Evolutionary conservation across 2,888 invertebrate genomes (phyloP), one percentile per base, ranked within the genome.

Genomic region (Dryomyza anilis): DNA sequence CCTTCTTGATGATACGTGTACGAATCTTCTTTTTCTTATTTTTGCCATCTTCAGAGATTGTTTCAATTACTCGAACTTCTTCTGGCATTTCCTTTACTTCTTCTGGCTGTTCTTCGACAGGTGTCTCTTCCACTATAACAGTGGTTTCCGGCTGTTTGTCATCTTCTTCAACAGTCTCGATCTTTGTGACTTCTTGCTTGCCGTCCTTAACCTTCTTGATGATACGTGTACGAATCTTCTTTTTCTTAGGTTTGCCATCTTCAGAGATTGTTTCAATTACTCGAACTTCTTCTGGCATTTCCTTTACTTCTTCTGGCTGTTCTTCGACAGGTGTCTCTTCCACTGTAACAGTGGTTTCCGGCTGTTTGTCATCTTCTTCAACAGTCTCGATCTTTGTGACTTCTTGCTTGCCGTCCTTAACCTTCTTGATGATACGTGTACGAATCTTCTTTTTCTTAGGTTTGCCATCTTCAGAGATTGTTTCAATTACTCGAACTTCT

Each of bases 1-100:
- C 74, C 67, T 80, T 82, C 66, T 76, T 79, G 48, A 79, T 79
- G 0, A 77, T 71, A 3, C 76, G 79, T 64, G 78, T 83, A 53
- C 78, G 64, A 23, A 71, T 73, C 70, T 72, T 75, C 36, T 78
- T 78, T 67, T 79, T 83, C 52, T 73, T 75, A 3, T 65, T 66
- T 61, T 69, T 70, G 64, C 72, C 73, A 23, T 71, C 59, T 66
- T 69, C 75, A 10, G 66, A 52, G 7, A 80, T 69, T 0, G 82
- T 82, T 55, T 77, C 77, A 64, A 84, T 79, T 68, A 78, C 77
- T 1, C 79, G 65, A 25, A 68, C 64, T 36, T 70, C 68, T 78
- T 84, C 75, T 75, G 79, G 71, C 78, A 81, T 56, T 46, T 67
- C 63, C 43, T 65, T 39, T 27, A 73, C 67, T 67, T 76, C 76